Conservation (phyloP, 1,140 invertebrate species). For the Mizuhopecten yessoensis region DNA sequence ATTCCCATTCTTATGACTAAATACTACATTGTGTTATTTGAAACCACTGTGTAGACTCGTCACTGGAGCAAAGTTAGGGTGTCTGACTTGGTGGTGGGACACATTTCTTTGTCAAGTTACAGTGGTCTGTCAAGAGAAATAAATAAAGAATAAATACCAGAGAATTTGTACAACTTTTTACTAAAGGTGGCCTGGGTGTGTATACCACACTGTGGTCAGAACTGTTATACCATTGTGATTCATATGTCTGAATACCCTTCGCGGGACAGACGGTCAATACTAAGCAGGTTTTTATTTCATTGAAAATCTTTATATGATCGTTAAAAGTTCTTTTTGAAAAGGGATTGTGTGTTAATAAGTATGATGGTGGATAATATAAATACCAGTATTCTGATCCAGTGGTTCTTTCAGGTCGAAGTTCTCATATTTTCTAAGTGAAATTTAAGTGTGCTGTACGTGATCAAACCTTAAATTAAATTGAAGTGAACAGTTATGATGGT, state of each 20-base stretch:
- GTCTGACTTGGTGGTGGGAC: too few relatives aligned
- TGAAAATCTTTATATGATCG: conserved; percentile 2
- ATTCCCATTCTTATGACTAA: background rate
- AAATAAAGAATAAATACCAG: too few relatives aligned
- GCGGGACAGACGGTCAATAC: background rate
- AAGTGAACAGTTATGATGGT: background rate
- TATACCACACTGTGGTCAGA: background rate
- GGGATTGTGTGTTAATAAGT: background rate
- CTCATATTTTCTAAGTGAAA: background rate
- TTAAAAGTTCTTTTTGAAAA: background rate
- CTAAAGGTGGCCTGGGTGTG: background rate
- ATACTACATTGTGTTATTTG: background rate
- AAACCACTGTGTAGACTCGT: too few relatives aligned
- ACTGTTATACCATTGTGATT: background rate
- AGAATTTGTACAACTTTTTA: too few relatives aligned
- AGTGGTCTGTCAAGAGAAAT: too few relatives aligned
- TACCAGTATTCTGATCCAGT: background rate
- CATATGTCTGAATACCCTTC: background rate
- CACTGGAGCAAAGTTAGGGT: too few relatives aligned
- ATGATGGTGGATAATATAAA: background rate
- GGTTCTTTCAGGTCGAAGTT: background rate
- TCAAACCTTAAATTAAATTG: background rate
- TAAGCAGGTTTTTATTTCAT: background rate
- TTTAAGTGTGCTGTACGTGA: background rate
- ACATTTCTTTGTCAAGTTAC: too few relatives aligned